phyloP scores from a whole-genome alignment of 2,113 vertebrate genomes.

The Egretta garzetta region DNA sequence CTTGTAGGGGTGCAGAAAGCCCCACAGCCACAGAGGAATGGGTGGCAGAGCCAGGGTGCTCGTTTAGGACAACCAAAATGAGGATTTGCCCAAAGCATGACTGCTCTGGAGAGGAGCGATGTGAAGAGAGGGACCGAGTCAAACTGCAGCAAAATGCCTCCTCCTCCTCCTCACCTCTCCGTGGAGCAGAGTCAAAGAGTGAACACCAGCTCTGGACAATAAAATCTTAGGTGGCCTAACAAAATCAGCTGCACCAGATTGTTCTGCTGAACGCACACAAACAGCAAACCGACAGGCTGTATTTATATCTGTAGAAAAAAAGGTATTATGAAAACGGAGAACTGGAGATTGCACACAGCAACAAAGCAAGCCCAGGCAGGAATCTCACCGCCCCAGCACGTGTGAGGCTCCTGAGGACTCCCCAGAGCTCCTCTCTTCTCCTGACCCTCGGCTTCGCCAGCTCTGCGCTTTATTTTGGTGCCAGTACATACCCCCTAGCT shows the following conservation, averaged over 20 bases:
- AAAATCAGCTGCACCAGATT: background rate
- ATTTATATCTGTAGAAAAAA: background rate
- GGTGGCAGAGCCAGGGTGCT: background rate
- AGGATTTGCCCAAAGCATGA: background rate
- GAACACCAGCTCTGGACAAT: background rate
- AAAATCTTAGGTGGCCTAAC: background rate
- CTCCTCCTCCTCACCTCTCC: background rate
- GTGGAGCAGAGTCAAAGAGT: background rate
- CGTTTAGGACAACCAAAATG: background rate
- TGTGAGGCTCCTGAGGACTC: background rate
- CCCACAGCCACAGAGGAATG: background rate
- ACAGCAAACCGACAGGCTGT: background rate
- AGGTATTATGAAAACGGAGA: background rate
- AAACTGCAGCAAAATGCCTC: background rate
- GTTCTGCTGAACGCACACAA: background rate
- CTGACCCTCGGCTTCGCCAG: background rate
- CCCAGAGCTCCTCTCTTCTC: background rate
- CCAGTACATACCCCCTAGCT: background rate
- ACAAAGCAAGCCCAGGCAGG: background rate
- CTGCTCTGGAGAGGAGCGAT: background rate
- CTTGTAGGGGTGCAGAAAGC: background rate
- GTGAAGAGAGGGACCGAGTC: background rate
- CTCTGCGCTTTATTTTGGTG: background rate
- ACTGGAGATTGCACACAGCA: background rate
- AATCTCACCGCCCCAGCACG: background rate